Percentiles rank a stretch among this genome's conserved stretches.
phyloP scores from a whole-genome alignment of 2,888 invertebrate genomes.

The Mongoloraphidia duomilia region DNA sequence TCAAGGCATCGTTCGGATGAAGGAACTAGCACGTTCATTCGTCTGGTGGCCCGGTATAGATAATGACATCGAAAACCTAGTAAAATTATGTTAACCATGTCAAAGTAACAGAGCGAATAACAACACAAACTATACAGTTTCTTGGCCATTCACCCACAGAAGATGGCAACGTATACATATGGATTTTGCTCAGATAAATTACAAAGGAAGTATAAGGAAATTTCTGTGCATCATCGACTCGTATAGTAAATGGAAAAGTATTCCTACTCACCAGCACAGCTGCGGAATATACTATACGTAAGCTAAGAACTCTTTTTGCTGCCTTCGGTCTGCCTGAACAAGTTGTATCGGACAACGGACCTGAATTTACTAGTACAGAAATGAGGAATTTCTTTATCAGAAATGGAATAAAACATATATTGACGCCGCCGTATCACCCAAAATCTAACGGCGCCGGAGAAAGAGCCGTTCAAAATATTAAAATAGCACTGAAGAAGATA shows the following conservation, averaged over 20 bases:
- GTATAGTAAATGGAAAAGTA: neutral
- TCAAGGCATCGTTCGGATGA: neutral
- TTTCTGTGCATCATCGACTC: neutral
- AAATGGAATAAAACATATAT: too few relatives aligned
- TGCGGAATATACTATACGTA: neutral
- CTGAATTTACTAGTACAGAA: slow-evolving; percentile 10
- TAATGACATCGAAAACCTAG: neutral
- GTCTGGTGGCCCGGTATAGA: neutral
- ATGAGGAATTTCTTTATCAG: too few relatives aligned
- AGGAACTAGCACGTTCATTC: neutral
- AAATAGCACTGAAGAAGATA: too few relatives aligned
- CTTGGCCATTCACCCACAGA: slow-evolving; percentile 6
- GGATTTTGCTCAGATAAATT: neutral
- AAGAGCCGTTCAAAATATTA: too few relatives aligned
- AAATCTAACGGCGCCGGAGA: too few relatives aligned
- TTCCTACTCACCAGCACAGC: neutral
- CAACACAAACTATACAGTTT: neutral
- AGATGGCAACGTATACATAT: neutral
- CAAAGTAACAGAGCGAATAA: neutral
- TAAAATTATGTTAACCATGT: neutral
- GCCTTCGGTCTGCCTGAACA: neutral
- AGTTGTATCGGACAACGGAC: slow-evolving; percentile 1
- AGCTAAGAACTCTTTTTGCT: neutral
- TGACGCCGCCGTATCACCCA: too few relatives aligned
- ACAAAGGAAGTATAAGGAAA: slow-evolving; percentile 7